A percentile compares a stretch with the other conserved stretches of the same genome.
phyloP scores from a whole-genome alignment of 2,888 invertebrate species.

The Pachliopta kotzebuea region DNA sequence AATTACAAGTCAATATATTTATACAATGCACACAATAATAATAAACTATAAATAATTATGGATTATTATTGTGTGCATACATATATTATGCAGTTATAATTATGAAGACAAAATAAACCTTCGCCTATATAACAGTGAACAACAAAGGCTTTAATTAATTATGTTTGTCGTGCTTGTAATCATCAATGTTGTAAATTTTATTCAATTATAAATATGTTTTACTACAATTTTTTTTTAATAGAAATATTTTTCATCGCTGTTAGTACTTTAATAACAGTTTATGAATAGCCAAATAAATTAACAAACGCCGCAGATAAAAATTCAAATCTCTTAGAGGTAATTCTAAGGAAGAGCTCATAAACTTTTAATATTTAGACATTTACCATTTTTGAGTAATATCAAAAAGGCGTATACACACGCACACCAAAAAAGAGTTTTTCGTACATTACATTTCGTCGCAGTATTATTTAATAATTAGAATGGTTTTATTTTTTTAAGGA shows the following conservation, averaged over 20 bases:
- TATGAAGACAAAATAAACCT: background rate
- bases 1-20: conserved; percentile 13
- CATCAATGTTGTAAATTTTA: background rate
- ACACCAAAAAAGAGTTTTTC: too few species aligned
- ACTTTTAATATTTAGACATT: too few species aligned
- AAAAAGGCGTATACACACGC: too few species aligned
- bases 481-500: too few species aligned
- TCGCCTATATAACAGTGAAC: background rate
- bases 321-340: too few species aligned
- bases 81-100: conserved; percentile 2
- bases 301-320: too few species aligned
- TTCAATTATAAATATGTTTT: too few species aligned
- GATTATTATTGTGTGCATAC: background rate
- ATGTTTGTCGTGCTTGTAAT: background rate
- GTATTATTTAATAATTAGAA: background rate
- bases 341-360: too few species aligned
- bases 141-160: background rate
- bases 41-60: background rate
- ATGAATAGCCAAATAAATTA: too few species aligned
- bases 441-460: too few species aligned
- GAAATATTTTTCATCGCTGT: background rate
- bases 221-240: background rate
- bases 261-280: too few species aligned
- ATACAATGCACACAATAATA: conserved; percentile 4
- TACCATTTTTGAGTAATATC: too few species aligned